These are phyloP conservation scores for Macroteleia sp. DNA, from an alignment of 2,888 invertebrate species.

Conservation along the genomic window DNA sequence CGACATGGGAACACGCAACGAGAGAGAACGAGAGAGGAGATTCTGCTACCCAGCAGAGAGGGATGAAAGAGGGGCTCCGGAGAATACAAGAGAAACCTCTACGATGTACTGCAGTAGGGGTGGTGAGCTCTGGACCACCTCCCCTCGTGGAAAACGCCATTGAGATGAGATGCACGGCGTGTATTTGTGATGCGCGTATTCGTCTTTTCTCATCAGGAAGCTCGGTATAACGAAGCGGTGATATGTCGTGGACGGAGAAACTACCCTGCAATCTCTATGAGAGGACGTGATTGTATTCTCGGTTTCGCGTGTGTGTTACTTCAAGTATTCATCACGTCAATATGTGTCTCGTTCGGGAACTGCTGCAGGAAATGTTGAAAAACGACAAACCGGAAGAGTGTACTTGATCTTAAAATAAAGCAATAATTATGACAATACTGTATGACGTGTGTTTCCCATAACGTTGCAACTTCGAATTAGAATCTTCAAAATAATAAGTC, in stretches of 20 bases:
- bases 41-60: constrained; percentile 36
- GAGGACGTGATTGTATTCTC: constrained; percentile 42
- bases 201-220: constrained; percentile 31
- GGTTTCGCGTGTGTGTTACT: constrained; percentile 31
- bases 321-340: constrained; percentile 26
- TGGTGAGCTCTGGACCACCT: constrained; percentile 72
- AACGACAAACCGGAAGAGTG: constrained; percentile 6
- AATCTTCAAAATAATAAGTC: neutral
- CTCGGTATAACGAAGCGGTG: constrained; percentile 20
- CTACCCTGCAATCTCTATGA: constrained; percentile 13
- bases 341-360: constrained; percentile 40
- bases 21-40: constrained; percentile 25
- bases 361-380: constrained; percentile 21
- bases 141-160: constrained; percentile 62
- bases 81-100: constrained; percentile 74
- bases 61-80: constrained; percentile 64
- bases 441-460: constrained; percentile 28
- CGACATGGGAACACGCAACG: constrained; percentile 27
- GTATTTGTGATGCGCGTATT: constrained; percentile 50
- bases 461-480: constrained; percentile 14
- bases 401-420: constrained; percentile 7
- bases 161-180: constrained; percentile 60
- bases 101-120: constrained; percentile 80
- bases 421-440: constrained; percentile 21
- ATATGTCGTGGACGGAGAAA: constrained; percentile 27